These are phyloP conservation scores for Anolis carolinensis DNA, from an alignment of 2,113 vertebrate genomes.

Conservation along the genomic window DNA sequence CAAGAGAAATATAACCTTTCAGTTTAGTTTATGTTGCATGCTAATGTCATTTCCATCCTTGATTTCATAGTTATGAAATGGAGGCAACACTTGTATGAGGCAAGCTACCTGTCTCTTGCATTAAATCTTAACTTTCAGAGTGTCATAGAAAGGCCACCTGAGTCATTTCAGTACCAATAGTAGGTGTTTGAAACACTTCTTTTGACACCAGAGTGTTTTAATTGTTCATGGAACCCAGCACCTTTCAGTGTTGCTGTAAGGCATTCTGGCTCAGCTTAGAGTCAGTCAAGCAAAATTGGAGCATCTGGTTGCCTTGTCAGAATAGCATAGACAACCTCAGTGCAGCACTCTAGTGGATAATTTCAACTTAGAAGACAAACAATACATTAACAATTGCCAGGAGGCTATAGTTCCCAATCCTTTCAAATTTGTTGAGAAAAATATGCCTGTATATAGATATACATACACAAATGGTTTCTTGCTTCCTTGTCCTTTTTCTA, in stretches of 20 bases:
- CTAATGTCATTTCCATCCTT: background rate
- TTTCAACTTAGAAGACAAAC: conserved; percentile 62
- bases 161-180: conserved; percentile 46
- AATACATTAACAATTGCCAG: conserved; percentile 48
- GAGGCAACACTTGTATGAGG: conserved; percentile 1
- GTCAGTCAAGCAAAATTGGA: conserved; percentile 72
- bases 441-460: conserved; percentile 28
- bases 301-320: conserved; percentile 68
- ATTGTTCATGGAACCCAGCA: conserved; percentile 51
- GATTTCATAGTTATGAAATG: conserved; percentile 14
- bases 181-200: conserved; percentile 47
- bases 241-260: conserved; percentile 50
- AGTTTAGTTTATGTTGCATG: background rate
- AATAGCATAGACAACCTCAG: conserved; percentile 61
- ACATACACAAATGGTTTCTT: background rate
- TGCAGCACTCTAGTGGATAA: conserved; percentile 60
- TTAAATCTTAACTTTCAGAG: background rate
- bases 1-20: background rate
- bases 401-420: conserved; percentile 49
- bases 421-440: conserved; percentile 56
- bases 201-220: conserved; percentile 33
- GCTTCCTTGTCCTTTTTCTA: background rate
- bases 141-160: conserved; percentile 39
- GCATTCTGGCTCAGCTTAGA: conserved; percentile 60
- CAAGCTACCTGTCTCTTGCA: background rate